Percentiles rank a stretch among this genome's conserved stretches.
These are phyloP conservation scores for Columba janthina DNA, from an alignment of 2,113 vertebrate species.

Conservation along the genomic window DNA sequence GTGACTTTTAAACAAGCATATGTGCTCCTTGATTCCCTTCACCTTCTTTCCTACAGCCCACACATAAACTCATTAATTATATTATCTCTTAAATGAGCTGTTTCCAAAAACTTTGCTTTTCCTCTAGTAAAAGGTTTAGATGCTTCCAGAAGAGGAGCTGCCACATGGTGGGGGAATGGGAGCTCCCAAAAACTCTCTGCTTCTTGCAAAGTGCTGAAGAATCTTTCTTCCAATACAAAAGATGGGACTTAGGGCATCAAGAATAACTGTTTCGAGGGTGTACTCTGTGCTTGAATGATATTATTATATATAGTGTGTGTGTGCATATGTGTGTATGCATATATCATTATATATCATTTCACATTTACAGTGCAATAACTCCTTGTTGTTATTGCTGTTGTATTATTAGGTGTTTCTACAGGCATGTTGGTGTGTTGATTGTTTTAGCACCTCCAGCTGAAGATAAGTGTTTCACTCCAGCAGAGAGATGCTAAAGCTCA, in stretches of 20 bases:
- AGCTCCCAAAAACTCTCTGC: not conserved
- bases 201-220: not conserved
- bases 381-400: not conserved
- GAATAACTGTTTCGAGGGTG: not conserved
- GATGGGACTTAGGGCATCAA: not conserved
- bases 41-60: not conserved
- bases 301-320: rapidly evolving
- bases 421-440: not conserved
- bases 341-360: not conserved
- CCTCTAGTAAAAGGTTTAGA: not conserved
- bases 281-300: not conserved
- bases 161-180: not conserved
- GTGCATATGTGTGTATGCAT: not conserved
- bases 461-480: not conserved
- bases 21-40: not conserved
- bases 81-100: not conserved
- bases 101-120: not conserved
- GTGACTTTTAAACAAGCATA: not conserved
- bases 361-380: not conserved
- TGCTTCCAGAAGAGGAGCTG: not conserved
- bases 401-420: not conserved
- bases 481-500: not conserved
- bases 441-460: not conserved
- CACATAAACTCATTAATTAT: not conserved
- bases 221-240: not conserved